Evolutionary conservation across 2,113 vertebrate species (phyloP), one percentile per base, ranked within the genome.

Genomic region (Aldabrachelys gigantea): DNA sequence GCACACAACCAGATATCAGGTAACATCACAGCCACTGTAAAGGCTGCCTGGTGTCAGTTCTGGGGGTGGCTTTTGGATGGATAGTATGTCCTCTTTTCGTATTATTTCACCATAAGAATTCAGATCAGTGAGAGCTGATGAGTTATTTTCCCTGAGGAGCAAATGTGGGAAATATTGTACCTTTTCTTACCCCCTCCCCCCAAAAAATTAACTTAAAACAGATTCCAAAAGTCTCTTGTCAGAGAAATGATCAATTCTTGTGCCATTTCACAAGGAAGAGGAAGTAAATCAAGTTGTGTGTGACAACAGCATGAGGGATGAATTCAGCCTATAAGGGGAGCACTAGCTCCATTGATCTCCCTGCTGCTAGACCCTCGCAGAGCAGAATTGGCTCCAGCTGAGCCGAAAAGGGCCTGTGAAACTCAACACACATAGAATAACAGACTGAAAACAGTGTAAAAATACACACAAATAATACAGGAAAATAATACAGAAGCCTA

Each of bases 251-350:
- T 47, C 41, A 47, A 47, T 78, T 47, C 41, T 47, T 24, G 75
- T 78, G 22, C 47, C 13, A 29, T 47, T 78, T 78, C 75, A 25
- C 41, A 47, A 78, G 13, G 21, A 29, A 22, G 19, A 38, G 65
- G 65, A 22, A 72, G n/a, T 7, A 8, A 78, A 16, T 47, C n/a
- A 44, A 57, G 44, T 82, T 44, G 53, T 57, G 91, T 93, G 86
- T 57, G 44, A 54, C 29, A 94, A 19, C 25, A 92, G 57, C 80
- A 57, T 10, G 53, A 95, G 79, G 92, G 89, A 87, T 4, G n/a
- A 93, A 69, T 87, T 94, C 44, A 93, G 91, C 65, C 47, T 87
- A 16, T 5, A 91, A 94, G 31, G 50, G 65, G 38, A 84, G 92
- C 86, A 79, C 12, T 1, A 50, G 31, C 24, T 38, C 1, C 7